These are phyloP conservation scores for Lethrus apterus DNA, from an alignment of 1,140 invertebrate species.

Conservation along the genomic window DNA sequence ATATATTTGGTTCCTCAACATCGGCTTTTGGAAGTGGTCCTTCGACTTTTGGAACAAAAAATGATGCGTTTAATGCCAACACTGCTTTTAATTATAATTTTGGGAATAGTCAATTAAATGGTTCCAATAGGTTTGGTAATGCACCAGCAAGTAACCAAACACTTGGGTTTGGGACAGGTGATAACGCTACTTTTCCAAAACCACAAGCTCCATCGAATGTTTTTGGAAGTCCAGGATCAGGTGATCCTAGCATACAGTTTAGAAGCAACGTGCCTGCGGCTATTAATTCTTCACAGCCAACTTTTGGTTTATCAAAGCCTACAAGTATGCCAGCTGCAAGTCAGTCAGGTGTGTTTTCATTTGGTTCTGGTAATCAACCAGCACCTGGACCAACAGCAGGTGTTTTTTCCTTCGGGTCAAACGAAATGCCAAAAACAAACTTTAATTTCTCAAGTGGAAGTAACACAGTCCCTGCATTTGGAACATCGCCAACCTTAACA, in stretches of 20 bases:
- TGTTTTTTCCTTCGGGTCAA: conserved; percentile 2
- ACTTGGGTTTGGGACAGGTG: conserved; percentile 3
- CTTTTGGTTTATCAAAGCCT: background rate
- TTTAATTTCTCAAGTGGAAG: background rate
- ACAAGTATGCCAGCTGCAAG: background rate
- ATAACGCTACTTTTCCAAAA: background rate
- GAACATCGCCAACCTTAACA: too few relatives aligned
- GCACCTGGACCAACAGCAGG: background rate
- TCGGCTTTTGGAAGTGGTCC: conserved; percentile 1
- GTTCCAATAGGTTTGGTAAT: too few relatives aligned
- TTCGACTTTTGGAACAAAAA: conserved; percentile 1
- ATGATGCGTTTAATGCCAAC: too few relatives aligned
- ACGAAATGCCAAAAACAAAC: background rate
- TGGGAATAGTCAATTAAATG: too few relatives aligned
- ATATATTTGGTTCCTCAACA: background rate
- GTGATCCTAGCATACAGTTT: background rate
- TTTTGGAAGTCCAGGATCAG: background rate
- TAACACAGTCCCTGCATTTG: too few relatives aligned
- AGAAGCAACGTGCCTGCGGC: background rate
- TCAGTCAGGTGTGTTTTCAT: background rate
- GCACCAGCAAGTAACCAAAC: too few relatives aligned
- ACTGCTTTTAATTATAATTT: too few relatives aligned
- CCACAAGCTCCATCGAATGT: background rate
- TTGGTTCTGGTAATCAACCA: background rate
- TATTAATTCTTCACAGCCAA: background rate